Conservation (phyloP, 2,797 vertebrate genomes). For the Sebastes alutus region DNA sequence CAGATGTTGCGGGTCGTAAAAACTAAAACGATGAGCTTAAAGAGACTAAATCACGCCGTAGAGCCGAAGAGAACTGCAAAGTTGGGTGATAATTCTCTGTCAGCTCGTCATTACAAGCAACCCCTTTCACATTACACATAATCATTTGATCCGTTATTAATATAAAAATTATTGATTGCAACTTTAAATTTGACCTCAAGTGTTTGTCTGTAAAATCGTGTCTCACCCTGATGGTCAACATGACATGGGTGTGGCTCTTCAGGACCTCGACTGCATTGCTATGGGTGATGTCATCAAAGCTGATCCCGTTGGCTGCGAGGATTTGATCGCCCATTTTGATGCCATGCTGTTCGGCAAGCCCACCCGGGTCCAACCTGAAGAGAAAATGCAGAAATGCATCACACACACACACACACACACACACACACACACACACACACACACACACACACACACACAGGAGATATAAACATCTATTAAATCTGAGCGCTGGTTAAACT, state of each 20-base stretch:
- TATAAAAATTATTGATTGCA: not conserved
- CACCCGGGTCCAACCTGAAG: conserved; percentile 91
- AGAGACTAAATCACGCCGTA: not conserved
- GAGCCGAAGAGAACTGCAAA: not conserved
- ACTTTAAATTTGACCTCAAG: not conserved
- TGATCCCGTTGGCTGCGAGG: conserved; percentile 95
- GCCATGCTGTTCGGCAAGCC: conserved; percentile 93
- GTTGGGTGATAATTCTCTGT: not conserved
- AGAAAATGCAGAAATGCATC: not conserved
- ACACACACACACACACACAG: not conserved
- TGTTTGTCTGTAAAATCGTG: not conserved
- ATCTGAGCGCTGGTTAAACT: not conserved
- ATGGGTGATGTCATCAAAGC: conserved; percentile 96
- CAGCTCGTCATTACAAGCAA: not conserved
- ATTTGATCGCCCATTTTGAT: conserved; percentile 99
- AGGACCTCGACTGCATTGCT: conserved; percentile 96
- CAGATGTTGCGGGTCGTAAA: not conserved
- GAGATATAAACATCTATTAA: not conserved
- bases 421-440: not conserved
- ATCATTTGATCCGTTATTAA: not conserved
- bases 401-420: not conserved
- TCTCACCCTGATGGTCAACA: conserved; percentile 95
- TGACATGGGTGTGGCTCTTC: conserved; percentile 95
- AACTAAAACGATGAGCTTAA: not conserved
- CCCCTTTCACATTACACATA: not conserved